Evolutionary conservation across 1,140 invertebrate genomes (phyloP), one percentile per base, ranked within the genome.

Genomic region (Physella acuta): DNA sequence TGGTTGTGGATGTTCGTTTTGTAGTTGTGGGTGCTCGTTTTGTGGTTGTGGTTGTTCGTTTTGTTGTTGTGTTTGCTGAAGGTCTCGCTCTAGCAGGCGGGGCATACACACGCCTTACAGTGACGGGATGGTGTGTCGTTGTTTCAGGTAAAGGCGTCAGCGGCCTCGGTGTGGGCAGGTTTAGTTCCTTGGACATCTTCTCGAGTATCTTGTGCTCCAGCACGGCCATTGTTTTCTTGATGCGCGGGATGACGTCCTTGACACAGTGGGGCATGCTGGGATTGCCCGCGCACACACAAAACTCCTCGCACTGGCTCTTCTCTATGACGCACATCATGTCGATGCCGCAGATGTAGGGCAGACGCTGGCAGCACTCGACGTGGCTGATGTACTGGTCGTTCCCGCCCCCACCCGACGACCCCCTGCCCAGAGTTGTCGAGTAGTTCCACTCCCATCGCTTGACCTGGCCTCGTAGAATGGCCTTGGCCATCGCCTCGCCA

Each of bases 281-380:
- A 55, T 55, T 55, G 28, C 20, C n/a, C 5, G 63, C 63, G 36
- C 63, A 66, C 37, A 24, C 17, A 33, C 63, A 66, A 34, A 66
- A 66, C 3, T 53, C 49, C 28, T 34, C 2, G 31, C 63, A 66
- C n/a, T 66, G 28, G 8, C 24, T 37, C 2, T 31, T 66, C 8
- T 55, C 63, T 3, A 66, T 34, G 28, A 66, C 51, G 24, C 63
- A 66, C 63, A 66, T 36, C 4, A 44, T 51, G 55, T 66, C 63
- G 2, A 66, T 51, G 3, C 51, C 51, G 28, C 63, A 66, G 30
- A 66, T 66, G 63, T 66, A 66, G 3, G 63, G 63, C 17, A 66
- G 28, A 14, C 51, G 44, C 26, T 52, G 44, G 31, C 63, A 66
- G 31, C 63, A 66, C 30, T 17, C 34, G 3, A 66, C 14, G 37